A percentile compares a stretch with the other conserved stretches of the same genome.
These are phyloP conservation scores for Hydrotaea cyrtoneurina DNA, from an alignment of 2,888 invertebrate genomes.

Conservation along the genomic window DNA sequence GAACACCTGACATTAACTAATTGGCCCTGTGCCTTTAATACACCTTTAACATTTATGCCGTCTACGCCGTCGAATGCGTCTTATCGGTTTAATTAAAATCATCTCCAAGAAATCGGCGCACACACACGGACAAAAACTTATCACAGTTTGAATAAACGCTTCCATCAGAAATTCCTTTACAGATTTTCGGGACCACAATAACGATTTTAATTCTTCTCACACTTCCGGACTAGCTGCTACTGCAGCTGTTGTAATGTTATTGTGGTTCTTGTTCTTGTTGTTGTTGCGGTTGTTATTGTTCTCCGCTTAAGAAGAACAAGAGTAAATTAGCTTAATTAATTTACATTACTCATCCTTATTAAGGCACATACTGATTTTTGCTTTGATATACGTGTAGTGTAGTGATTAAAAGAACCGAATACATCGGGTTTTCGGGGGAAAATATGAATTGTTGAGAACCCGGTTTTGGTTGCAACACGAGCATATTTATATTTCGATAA, in stretches of 20 bases:
- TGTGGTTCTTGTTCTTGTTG: background rate
- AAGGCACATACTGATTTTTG: background rate
- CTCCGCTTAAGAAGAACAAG: background rate
- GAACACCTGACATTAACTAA: too few relatives aligned
- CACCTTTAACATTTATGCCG: too few relatives aligned
- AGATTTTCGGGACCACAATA: background rate
- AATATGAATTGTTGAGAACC: too few relatives aligned
- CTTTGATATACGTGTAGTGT: background rate
- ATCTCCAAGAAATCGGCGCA: background rate
- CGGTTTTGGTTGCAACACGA: too few relatives aligned
- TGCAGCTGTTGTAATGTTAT: background rate
- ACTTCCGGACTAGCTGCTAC: background rate
- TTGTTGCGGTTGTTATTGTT: constrained; percentile 11
- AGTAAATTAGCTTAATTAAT: constrained; percentile 53
- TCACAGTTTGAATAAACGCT: background rate
- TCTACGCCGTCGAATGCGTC: too few relatives aligned
- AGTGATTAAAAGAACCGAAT: too few relatives aligned
- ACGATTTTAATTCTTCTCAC: background rate
- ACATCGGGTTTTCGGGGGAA: too few relatives aligned
- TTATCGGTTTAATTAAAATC: constrained; percentile 7
- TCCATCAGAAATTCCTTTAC: background rate
- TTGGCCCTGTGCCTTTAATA: too few relatives aligned
- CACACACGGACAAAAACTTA: background rate
- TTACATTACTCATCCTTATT: constrained; percentile 38
- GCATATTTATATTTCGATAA: too few relatives aligned